These are phyloP conservation scores for Zosterops lateralis DNA, from an alignment of 2,113 vertebrate genomes.

Conservation along the genomic window DNA sequence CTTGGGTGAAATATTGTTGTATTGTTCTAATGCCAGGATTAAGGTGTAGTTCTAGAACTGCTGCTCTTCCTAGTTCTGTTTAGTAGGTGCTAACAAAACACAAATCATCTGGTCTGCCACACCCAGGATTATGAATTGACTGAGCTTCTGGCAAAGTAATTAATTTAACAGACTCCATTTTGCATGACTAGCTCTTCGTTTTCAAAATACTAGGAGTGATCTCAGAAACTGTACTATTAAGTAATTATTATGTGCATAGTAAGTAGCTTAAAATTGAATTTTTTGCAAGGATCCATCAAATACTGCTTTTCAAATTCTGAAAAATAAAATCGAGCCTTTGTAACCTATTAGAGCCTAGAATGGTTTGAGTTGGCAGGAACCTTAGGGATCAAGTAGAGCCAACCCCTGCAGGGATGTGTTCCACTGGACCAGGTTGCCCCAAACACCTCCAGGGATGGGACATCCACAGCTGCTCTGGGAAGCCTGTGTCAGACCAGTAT, in stretches of 20 bases:
- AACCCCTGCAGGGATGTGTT: neutral
- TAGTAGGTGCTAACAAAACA: neutral
- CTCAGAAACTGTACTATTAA: neutral
- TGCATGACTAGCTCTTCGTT: neutral
- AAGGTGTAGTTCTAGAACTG: neutral
- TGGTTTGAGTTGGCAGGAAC: neutral
- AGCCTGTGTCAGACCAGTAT: neutral
- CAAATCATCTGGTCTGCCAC: slow-evolving; percentile 2
- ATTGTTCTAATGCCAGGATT: neutral
- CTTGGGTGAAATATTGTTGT: neutral
- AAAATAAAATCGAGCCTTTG: neutral
- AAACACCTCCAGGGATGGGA: neutral
- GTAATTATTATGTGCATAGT: neutral
- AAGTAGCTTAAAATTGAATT: neutral
- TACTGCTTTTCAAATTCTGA: neutral
- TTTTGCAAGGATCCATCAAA: neutral
- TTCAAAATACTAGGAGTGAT: neutral
- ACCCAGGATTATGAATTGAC: neutral
- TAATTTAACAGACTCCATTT: slow-evolving; percentile 41
- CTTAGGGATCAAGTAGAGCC: neutral
- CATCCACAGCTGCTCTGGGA: neutral
- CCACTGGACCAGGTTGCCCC: neutral
- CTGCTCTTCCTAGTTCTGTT: neutral
- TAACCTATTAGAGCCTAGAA: neutral
- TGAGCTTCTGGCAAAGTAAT: slow-evolving; percentile 13